Conservation (phyloP, 2,113 vertebrate genomes). For the Neofelis nebulosa region DNA sequence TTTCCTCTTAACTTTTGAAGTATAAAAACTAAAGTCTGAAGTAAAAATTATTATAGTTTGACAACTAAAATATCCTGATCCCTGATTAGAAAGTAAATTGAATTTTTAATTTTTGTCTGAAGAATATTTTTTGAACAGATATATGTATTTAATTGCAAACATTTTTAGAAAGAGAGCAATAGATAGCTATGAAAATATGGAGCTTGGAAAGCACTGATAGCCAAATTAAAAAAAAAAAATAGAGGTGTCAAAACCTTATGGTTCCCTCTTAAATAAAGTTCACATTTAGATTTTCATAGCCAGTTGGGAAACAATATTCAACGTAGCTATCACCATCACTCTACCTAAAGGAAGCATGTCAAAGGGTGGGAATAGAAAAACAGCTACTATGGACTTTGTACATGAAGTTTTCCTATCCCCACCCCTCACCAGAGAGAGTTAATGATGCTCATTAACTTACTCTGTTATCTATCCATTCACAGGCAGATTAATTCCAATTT, state of each 20-base stretch:
- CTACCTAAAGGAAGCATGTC: neutral
- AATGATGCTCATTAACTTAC: neutral
- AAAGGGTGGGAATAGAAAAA: conserved; percentile 32
- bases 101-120: conserved; percentile 35
- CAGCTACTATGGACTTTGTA: neutral
- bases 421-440: neutral
- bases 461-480: neutral
- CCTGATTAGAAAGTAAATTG: conserved; percentile 5
- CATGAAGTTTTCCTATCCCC: neutral
- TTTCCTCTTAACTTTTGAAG: conserved; percentile 48
- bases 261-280: conserved; percentile 31
- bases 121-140: conserved; percentile 19
- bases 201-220: neutral
- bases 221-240: neutral
- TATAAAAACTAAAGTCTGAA: conserved; percentile 30
- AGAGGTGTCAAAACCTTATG: neutral
- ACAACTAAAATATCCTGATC: neutral
- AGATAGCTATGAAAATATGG: neutral
- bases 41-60: conserved; percentile 16
- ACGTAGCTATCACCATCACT: neutral
- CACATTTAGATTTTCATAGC: neutral
- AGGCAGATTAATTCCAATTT: neutral
- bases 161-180: neutral
- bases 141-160: neutral
- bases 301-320: neutral